Base-by-base conservation (phyloP, 2,888 invertebrate genomes). In the Acanthoscelides obtectus region DNA sequence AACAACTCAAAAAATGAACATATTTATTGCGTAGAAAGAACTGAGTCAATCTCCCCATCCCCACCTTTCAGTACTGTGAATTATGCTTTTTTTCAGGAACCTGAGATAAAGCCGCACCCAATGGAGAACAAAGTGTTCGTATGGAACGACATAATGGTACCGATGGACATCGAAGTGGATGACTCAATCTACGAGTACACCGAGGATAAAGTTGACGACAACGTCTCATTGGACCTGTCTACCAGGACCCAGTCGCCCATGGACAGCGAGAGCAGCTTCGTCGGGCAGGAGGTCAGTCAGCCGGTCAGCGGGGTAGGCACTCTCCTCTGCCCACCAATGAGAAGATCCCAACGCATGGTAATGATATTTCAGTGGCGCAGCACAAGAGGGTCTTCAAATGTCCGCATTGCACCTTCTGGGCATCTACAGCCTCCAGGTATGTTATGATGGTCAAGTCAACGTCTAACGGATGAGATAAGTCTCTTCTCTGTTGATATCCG, bases 351-450 rank as follows among this genome's bases (percentile, higher is more conserved):
- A 91, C 90, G 83, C 90, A 88, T 75, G 89, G 88, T 8, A 86
- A 84, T 75, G 86, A 86, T 72, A 84, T 86, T 78, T 88, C 91
- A 70, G 89, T 91, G 19, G 90, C 90, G 4, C 88, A 90, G 19
- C 89, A 92, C 71, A 92, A 92, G 81, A 90, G 93, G 84, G 96
- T 96, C 69, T 97, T 95, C 86, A 94, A 95, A 86, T 97, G 96
- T 84, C 96, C 96, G 0, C 94, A 95, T 84, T 97, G 96, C 84
- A 90, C 93, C 71, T 96, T 96, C 84, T 96, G 95, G 94, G 95
- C 96, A 5, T 94, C 95, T 17, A 96, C 96, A 19, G 96, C 96
- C 12, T 96, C 96, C 22, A 17, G 45, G 45, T 45, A 45, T 45
- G 45, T 45, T n/a, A n/a, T n/a, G n/a, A n/a, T n/a, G n/a, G n/a